Evolutionary conservation across 2,888 invertebrate genomes (phyloP), one percentile per base, ranked within the genome.

Genomic region (Hypselothyrea guttata): DNA sequence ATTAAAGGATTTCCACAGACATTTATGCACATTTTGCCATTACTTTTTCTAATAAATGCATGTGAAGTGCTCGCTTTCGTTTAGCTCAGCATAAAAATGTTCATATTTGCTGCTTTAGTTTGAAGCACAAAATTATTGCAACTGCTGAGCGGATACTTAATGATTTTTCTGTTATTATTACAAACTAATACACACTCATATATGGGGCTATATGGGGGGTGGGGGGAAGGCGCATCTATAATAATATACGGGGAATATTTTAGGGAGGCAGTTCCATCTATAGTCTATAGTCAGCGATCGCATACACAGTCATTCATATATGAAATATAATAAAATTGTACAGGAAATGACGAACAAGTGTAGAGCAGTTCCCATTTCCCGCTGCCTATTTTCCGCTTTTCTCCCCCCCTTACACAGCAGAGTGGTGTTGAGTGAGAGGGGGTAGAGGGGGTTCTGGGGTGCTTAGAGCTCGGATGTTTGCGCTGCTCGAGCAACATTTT

Each of bases 261-360:
- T 9, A 11, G 40, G 30, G 35, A 15, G 7, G 18, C 13, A 46
- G 58, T 69, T 59, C 58, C 62, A 34, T 49, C 35, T 33, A 51
- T 37, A 71, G 37, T 13, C 16, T 37, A 40, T 40, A 52, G 46
- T 52, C 35, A 35, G 8, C 54, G 60, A 77, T 65, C 59, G 57
- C 55, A 60, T 53, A 66, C 41, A 47, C 57, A 54, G 8, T 45
- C 67, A 48, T 52, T 16, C 56, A 74, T 74, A 79, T 68, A 85
- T 75, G 78, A 81, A 82, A 86, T 78, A 86, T 84, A 86, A 84
- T 85, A 87, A 86, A 84, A 83, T 86, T 83, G 86, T 85, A 75
- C 79, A 83, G 85, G 86, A 85, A 85, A 85, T 85, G 85, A 86
- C 70, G 79, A 76, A 83, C 72, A 84, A 81, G 78, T 81, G 62